Percentiles rank a stretch among this genome's conserved stretches.
Conservation (phyloP, 2,113 vertebrate genomes). For the Rattus rattus region DNA sequence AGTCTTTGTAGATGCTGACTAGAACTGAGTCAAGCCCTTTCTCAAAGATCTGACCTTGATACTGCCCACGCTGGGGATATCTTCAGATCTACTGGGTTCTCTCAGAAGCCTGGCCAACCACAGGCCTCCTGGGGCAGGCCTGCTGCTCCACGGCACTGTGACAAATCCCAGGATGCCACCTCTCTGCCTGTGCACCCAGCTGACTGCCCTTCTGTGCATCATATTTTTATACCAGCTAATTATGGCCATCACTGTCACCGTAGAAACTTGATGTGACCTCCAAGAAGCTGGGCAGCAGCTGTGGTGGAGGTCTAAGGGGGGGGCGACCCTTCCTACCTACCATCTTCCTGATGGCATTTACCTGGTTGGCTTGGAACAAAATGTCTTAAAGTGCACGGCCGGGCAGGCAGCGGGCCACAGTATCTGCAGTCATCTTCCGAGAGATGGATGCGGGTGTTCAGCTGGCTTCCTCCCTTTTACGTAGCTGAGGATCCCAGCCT, state of each 20-base stretch:
- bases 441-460: no score
- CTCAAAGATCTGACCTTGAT: background rate
- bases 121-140: background rate
- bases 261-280: slow-evolving; percentile 15
- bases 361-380: background rate
- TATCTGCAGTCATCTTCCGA: background rate
- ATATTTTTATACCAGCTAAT: slow-evolving; percentile 52
- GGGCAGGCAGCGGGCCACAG: background rate
- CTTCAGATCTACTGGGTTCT: background rate
- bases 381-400: background rate
- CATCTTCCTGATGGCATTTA: background rate
- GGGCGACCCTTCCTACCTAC: no score
- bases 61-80: rapidly evolving
- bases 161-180: background rate
- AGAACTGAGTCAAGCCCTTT: background rate
- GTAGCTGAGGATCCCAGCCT: background rate
- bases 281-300: background rate
- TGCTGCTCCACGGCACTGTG: rapidly evolving
- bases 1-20: background rate
- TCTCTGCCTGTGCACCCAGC: background rate
- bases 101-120: background rate
- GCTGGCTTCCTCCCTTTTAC: background rate
- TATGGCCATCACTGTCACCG: slow-evolving; percentile 41
- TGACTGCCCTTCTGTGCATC: background rate
- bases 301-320: rapidly evolving